Percentiles rank a stretch among this genome's conserved stretches.
phyloP scores from a whole-genome alignment of 92 coral and sea anemone genomes.

The Isaurus tuberculatus region DNA sequence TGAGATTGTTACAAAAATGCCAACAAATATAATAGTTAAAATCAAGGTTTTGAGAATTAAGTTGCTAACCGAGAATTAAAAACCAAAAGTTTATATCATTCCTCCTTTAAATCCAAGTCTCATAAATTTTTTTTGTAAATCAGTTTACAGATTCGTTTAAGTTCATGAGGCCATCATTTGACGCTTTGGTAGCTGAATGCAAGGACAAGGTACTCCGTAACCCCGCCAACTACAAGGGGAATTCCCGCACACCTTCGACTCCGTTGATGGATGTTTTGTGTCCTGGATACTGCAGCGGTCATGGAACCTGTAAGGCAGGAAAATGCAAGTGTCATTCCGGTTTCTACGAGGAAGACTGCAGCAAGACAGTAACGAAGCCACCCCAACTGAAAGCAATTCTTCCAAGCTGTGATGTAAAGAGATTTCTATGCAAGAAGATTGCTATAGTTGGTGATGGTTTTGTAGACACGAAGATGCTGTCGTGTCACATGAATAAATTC shows the following conservation, averaged over 20 bases:
- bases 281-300: constrained; percentile 27
- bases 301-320: constrained; percentile 14
- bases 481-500: neutral
- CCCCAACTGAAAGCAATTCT: constrained; percentile 11
- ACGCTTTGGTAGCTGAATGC: neutral
- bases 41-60: no score
- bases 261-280: constrained; percentile 3
- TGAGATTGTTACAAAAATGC: no score
- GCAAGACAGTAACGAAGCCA: constrained; percentile 21
- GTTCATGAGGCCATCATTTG: no score
- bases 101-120: no score
- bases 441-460: constrained; percentile 25
- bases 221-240: constrained; percentile 17
- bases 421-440: constrained; percentile 31
- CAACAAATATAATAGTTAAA: no score
- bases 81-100: no score
- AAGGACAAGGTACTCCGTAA: constrained; percentile 23
- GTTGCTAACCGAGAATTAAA: no score
- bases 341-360: constrained; percentile 40
- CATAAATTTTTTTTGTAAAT: no score
- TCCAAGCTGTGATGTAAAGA: neutral
- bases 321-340: constrained; percentile 28
- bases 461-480: constrained; percentile 11
- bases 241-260: constrained; percentile 2
- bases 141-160: no score